These are phyloP conservation scores for Ptilorrhoa leucosticta DNA, from an alignment of 2,113 vertebrate species.

Conservation along the genomic window DNA sequence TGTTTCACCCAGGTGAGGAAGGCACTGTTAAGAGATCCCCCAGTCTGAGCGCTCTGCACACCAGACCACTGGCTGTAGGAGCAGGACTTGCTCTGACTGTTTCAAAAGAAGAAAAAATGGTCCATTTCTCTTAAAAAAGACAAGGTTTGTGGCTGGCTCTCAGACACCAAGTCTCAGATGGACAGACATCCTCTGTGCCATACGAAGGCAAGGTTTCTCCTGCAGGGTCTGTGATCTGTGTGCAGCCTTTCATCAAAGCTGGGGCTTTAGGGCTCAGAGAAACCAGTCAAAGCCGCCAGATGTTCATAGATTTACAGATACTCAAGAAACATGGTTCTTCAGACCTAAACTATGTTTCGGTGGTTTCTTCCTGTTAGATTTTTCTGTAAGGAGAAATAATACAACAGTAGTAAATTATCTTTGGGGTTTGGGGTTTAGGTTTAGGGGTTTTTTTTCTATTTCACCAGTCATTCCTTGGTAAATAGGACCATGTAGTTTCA, in stretches of 20 bases:
- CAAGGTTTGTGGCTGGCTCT: not conserved
- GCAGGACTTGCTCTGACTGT: not conserved
- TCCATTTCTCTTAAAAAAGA: not conserved
- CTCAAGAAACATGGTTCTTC: conserved; percentile 33
- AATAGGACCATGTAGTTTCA: not conserved
- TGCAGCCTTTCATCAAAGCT: conserved; percentile 28
- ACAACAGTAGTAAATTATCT: conserved; percentile 46
- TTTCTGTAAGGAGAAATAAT: conserved; percentile 38
- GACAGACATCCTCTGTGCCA: not conserved
- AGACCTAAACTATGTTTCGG: conserved; percentile 49
- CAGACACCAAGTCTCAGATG: not conserved
- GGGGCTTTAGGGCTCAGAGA: not conserved
- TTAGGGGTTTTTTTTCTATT: not conserved
- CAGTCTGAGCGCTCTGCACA: not conserved
- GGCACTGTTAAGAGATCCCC: not conserved
- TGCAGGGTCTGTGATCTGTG: not conserved
- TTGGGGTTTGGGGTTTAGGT: not conserved
- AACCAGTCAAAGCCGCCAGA: conserved; percentile 10
- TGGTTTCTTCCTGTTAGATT: conserved; percentile 42
- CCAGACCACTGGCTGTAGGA: not conserved
- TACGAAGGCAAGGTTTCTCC: not conserved
- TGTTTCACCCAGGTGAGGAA: not conserved
- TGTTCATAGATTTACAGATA: conserved; percentile 44
- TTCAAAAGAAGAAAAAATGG: not conserved
- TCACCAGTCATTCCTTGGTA: not conserved